These are phyloP conservation scores for Progne subis DNA, from an alignment of 2,113 vertebrate species.

Conservation along the genomic window DNA sequence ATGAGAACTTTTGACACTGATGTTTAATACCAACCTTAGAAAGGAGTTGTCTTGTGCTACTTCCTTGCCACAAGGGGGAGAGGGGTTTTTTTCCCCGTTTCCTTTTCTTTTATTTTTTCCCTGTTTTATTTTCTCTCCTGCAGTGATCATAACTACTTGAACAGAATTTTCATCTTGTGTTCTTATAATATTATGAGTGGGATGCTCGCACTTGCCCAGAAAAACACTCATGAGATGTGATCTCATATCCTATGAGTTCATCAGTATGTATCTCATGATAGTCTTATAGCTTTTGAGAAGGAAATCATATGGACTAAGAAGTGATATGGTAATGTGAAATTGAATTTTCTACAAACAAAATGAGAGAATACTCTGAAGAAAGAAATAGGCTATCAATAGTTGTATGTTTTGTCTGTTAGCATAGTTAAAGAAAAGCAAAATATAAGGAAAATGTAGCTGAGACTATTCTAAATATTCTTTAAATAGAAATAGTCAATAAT, in stretches of 20 bases:
- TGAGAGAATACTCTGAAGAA: background rate
- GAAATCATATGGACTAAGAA: background rate
- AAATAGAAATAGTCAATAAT: background rate
- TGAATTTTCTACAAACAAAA: background rate
- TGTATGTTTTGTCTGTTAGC: background rate
- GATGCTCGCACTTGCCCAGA: background rate
- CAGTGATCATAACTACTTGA: background rate
- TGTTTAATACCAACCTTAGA: background rate
- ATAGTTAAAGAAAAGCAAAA: background rate
- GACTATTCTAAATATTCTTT: background rate
- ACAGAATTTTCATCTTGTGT: background rate
- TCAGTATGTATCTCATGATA: background rate
- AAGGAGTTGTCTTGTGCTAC: background rate
- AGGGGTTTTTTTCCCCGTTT: background rate
- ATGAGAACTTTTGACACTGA: background rate
- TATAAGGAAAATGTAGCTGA: background rate
- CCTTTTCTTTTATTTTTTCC: background rate
- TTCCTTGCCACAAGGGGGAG: background rate
- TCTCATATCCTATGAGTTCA: background rate
- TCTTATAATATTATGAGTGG: background rate
- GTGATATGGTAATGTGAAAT: background rate
- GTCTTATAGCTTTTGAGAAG: background rate
- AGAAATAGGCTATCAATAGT: background rate
- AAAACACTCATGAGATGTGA: background rate
- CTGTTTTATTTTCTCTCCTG: background rate